Evolutionary conservation across 2,888 invertebrate genomes (phyloP), one percentile per base, ranked within the genome.

Genomic region (Ophion obscuratus): DNA sequence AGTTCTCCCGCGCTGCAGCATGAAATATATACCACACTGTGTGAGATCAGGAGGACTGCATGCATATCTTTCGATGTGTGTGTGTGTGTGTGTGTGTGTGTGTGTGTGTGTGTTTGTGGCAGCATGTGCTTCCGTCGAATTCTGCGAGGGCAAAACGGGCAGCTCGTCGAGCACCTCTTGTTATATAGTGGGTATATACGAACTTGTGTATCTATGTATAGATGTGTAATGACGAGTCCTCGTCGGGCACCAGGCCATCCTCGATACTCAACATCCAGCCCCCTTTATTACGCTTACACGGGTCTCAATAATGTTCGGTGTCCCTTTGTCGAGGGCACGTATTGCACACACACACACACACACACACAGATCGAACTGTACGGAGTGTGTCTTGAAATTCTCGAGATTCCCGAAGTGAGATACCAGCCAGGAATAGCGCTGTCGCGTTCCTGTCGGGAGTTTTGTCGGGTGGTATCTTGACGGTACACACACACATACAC

Each of bases 301-400:
- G 53, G 31, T 68, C 64, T 75, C 83, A 78, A 87, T 88, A 87
- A 87, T 85, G 82, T 80, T 87, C 84, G 85, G 75, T 87, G 85
- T 87, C 80, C 85, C 87, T 87, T 88, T 88, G 88, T 88, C 83
- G 71, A 71, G 76, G 67, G 75, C 83, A 85, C 85, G 85, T 83
- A 85, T 66, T 62, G 20, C 61, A 36, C 57, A 57, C 14, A 44
- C 47, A 31, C 31, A 31, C 4, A 31, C 31, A 31, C 31, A 31
- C 31, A 31, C 31, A 31, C 31, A 31, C 31, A 31, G 70, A 76
- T 57, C 36, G 20, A 20, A 24, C n/a, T n/a, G 24, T 31, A 2
- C 44, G 20, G 68, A 75, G 59, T 31, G 66, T 5, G 71, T 24
- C 53, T 53, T 71, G 75, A 80, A 83, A 80, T 83, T 85, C 85